Conservation (phyloP, 2,888 invertebrate species). For the Acanthoscelides obtectus region DNA sequence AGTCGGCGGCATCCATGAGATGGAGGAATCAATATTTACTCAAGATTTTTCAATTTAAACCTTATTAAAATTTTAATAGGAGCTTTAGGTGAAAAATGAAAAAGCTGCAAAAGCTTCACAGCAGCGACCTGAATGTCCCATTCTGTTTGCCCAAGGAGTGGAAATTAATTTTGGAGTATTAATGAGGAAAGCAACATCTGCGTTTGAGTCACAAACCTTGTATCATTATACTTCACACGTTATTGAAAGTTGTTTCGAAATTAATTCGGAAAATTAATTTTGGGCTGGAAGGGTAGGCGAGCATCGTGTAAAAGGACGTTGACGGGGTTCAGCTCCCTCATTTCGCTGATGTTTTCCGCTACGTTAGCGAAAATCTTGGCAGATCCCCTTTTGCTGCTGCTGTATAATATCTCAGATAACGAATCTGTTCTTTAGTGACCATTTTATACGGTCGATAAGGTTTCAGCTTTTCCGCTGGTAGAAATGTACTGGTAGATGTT, state of each 20-base stretch:
- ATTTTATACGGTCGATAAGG: background rate
- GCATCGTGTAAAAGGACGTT: background rate
- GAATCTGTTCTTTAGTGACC: background rate
- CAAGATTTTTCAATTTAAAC: constrained; percentile 8
- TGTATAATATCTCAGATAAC: background rate
- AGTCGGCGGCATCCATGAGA: background rate
- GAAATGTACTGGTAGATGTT: background rate
- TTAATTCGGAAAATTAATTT: constrained; percentile 14
- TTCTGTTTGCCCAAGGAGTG: constrained; percentile 3
- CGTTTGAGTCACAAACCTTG: constrained; percentile 13
- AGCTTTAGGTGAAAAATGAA: constrained; percentile 4
- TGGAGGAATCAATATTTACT: constrained; percentile 3
- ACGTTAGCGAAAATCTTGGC: background rate
- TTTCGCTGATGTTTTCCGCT: background rate
- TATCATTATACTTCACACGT: constrained; percentile 17
- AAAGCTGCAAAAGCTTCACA: constrained; percentile 7
- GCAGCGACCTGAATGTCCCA: constrained; percentile 1
- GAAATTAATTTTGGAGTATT: constrained; percentile 14
- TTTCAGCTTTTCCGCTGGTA: background rate
- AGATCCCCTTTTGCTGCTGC: background rate
- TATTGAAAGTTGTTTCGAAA: constrained; percentile 17
- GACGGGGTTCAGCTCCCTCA: background rate
- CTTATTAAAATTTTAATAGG: constrained; percentile 9
- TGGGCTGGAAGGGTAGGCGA: background rate
- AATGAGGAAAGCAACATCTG: constrained; percentile 16